Percentiles rank a stretch among this genome's conserved stretches.
phyloP scores from a whole-genome alignment of 1,140 invertebrate species.

The Dendroctonus ponderosae region DNA sequence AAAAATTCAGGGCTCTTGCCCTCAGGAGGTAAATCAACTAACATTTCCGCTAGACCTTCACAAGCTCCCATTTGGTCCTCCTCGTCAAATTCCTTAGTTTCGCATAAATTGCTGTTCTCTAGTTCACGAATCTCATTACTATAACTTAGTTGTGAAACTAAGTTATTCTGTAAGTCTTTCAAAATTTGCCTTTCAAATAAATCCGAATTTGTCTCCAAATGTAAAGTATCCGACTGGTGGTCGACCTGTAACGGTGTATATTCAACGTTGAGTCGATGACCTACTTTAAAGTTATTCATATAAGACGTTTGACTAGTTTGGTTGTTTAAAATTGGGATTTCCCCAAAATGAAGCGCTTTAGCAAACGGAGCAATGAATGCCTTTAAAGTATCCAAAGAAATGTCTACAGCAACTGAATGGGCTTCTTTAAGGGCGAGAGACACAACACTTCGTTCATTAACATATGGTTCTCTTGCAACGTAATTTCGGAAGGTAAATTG shows the following conservation, averaged over 20 bases:
- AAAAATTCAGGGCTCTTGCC: not conserved
- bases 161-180: slow-evolving; percentile 36
- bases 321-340: slow-evolving; percentile 31
- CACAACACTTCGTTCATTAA: slow-evolving; percentile 26
- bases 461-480: not conserved
- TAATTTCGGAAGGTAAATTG: not conserved
- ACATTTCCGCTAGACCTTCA: slow-evolving; percentile 5
- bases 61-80: slow-evolving; percentile 3
- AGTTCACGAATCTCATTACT: too few relatives aligned
- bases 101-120: not conserved
- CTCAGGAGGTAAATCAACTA: not conserved
- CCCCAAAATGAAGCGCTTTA: slow-evolving; percentile 40
- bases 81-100: slow-evolving; percentile 33
- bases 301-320: slow-evolving; percentile 42
- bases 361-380: slow-evolving; percentile 48
- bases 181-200: slow-evolving; percentile 42
- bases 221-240: slow-evolving; percentile 22
- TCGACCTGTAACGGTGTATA: slow-evolving; percentile 37
- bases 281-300: slow-evolving; percentile 29
- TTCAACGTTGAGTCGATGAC: slow-evolving; percentile 14
- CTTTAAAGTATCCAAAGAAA: slow-evolving; percentile 40
- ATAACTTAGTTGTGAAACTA: slow-evolving; percentile 7
- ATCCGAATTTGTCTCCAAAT: not conserved
- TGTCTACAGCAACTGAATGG: slow-evolving; percentile 40
- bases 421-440: slow-evolving; percentile 41